Evolutionary conservation across 1,140 invertebrate genomes (phyloP), one percentile per base, ranked within the genome.

Genomic region (Pantala flavescens): DNA sequence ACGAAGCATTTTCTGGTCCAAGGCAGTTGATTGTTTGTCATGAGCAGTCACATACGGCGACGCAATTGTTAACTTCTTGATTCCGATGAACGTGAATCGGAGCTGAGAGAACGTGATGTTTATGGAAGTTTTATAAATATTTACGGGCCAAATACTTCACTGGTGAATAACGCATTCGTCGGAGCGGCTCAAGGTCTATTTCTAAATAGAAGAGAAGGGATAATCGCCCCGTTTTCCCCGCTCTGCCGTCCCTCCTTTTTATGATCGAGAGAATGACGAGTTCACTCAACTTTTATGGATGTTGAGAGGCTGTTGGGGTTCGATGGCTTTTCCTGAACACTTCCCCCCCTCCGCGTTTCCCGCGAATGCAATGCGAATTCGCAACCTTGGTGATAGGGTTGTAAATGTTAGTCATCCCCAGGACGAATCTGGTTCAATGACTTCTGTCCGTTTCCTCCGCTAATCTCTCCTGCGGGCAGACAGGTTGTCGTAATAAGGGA

Each of bases 201-300:
- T 63, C 49, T 19, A 19, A 21, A 63, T 63, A 63, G 49, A 21
- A 63, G 49, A 63, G 49, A 63, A 21, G n/a, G n/a, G n/a, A 63
- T 63, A 63, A 63, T 63, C 49, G 49, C 49, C 12, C 49, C 49
- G 49, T 21, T 21, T 21, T 63, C 49, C 49, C 49, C 49, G 5
- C 49, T 63, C 49, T 36, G 3, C 5, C 49, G 12, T 63, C 49
- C 49, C 12, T 12, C n/a, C 49, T 63, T 63, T 16, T 63, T 21
- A 19, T 21, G 49, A 63, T 63, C 49, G 49, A 63, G 16, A 63
- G 49, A 14, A 14, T 63, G 14, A 63, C 49, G 49, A 21, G 49
- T 63, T 63, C 49, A 63, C 49, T 63, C 49, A 63, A 63, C 49
- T 63, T 63, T 63, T 63, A 63, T 63, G 49, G 49, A 63, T 63